These are phyloP conservation scores for Pachypeltis micranthus DNA, from an alignment of 1,140 invertebrate species.

Conservation along the genomic window DNA sequence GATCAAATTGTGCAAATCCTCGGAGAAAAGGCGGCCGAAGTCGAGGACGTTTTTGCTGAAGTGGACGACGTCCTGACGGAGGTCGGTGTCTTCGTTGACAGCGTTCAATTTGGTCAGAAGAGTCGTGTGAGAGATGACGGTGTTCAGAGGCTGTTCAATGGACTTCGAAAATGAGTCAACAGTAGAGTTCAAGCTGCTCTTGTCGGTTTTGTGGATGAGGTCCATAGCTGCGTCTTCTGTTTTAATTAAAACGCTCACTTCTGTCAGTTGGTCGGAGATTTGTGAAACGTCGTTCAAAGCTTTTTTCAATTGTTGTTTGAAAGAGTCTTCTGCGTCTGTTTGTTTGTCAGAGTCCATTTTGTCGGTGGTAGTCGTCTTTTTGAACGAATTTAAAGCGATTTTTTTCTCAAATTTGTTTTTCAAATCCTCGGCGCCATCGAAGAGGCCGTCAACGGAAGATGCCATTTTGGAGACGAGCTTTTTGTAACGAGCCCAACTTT, in stretches of 20 bases:
- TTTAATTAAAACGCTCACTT: neutral
- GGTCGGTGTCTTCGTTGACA: neutral
- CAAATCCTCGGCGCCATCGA: too few species aligned
- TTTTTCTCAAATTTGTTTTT: too few species aligned
- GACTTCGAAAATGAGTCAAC: neutral
- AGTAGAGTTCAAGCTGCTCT: neutral
- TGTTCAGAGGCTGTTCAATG: neutral
- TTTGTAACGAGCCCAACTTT: too few species aligned
- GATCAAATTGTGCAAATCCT: neutral
- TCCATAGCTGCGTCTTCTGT: neutral
- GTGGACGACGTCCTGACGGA: neutral
- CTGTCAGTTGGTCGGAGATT: neutral
- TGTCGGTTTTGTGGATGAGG: neutral
- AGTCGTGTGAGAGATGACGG: neutral
- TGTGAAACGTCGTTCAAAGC: neutral
- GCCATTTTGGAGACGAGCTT: too few species aligned
- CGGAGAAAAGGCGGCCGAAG: neutral
- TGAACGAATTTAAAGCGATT: neutral
- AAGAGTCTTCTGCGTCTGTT: neutral
- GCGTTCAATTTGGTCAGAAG: neutral
- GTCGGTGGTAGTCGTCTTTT: neutral
- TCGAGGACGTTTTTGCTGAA: neutral
- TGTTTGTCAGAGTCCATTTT: neutral
- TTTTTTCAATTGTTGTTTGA: neutral
- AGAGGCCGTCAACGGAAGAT: too few species aligned